phyloP scores from a whole-genome alignment of 2,113 vertebrate species.

The Vidua macroura region DNA sequence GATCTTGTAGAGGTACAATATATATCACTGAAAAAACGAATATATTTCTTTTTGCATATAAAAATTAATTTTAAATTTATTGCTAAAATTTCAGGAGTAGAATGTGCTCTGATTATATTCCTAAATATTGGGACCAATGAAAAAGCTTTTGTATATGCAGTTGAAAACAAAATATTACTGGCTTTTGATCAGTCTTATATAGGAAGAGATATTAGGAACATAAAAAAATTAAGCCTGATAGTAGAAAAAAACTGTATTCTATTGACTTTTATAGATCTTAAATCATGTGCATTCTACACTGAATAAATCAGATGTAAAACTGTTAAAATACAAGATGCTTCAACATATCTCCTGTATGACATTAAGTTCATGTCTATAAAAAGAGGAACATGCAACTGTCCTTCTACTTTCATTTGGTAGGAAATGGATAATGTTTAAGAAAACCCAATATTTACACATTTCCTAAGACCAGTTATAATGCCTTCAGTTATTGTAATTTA shows the following conservation, averaged over 20 bases:
- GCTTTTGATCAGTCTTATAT: neutral
- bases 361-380: neutral
- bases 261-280: neutral
- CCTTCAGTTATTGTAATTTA: neutral
- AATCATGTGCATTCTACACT: neutral
- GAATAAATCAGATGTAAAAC: neutral
- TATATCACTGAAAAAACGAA: neutral
- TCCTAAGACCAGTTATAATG: neutral
- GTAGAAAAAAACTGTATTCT: neutral
- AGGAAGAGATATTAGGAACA: neutral
- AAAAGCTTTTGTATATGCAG: neutral
- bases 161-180: neutral
- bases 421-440: neutral
- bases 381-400: neutral
- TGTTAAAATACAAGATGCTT: neutral
- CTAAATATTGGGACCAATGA: neutral
- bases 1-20: neutral
- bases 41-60: neutral
- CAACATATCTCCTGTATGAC: neutral
- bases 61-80: neutral
- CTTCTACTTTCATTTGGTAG: neutral
- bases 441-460: neutral
- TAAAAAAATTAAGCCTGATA: neutral
- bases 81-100: neutral
- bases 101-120: neutral